These are phyloP conservation scores for Hemitrygon akajei DNA, from an alignment of 2,797 vertebrate genomes.

Conservation along the genomic window DNA sequence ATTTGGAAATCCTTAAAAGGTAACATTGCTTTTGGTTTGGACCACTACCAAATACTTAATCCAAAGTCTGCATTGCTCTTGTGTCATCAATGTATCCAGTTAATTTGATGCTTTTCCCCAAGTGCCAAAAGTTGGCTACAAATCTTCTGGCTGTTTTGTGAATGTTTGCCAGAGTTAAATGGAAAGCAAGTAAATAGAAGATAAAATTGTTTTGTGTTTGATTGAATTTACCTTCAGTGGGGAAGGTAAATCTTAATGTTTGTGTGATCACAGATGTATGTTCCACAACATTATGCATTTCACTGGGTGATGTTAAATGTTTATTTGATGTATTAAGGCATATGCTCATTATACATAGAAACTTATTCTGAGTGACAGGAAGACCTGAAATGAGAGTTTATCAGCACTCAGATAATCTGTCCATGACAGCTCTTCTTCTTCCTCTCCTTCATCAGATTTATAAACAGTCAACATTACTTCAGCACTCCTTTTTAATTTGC, in stretches of 20 bases:
- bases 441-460: too few relatives aligned
- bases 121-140: not conserved
- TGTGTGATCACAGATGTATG: not conserved
- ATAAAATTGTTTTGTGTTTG: not conserved
- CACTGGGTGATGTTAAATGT: not conserved
- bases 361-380: not conserved
- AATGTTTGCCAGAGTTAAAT: not conserved
- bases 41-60: not conserved
- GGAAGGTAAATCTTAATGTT: not conserved
- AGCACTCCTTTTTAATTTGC: too few relatives aligned
- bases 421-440: too few relatives aligned
- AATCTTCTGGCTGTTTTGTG: not conserved
- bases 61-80: not conserved
- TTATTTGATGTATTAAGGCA: not conserved
- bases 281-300: not conserved
- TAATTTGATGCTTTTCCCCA: not conserved
- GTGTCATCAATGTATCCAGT: not conserved
- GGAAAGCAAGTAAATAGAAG: not conserved
- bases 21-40: slow-evolving; percentile 13
- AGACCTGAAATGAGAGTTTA: not conserved
- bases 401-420: not conserved
- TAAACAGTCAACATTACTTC: too few relatives aligned
- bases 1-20: not conserved
- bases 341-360: not conserved
- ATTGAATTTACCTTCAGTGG: not conserved